Conservation (phyloP, 2,888 invertebrate species). For the Mechanitis mazaeus region DNA sequence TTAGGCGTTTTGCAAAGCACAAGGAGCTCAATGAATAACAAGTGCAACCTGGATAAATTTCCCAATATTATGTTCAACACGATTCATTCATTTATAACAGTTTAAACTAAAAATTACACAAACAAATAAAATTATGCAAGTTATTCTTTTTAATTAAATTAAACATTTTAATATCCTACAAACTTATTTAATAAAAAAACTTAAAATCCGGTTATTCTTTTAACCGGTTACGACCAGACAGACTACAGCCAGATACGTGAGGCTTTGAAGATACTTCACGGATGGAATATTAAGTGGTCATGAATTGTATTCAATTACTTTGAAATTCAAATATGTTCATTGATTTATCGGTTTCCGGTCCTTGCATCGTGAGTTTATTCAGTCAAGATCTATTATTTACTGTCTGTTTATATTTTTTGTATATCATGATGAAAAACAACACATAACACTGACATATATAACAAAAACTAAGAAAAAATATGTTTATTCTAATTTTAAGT, state of each 20-base stretch:
- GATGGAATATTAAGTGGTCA: slow-evolving; percentile 1
- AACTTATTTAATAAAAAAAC: too few relatives aligned
- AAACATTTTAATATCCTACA: too few relatives aligned
- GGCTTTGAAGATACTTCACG: slow-evolving; percentile 1
- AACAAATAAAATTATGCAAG: too few relatives aligned
- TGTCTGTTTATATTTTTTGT: too few relatives aligned
- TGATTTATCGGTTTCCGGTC: slow-evolving; percentile 1
- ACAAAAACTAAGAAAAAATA: background rate
- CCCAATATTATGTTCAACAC: background rate
- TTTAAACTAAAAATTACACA: background rate
- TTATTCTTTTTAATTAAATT: too few relatives aligned
- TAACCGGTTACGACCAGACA: slow-evolving; percentile 4
- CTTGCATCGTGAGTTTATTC: background rate
- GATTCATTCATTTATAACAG: background rate
- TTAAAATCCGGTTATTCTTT: slow-evolving; percentile 1
- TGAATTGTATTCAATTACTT: slow-evolving; percentile 6
- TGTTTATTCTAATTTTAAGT: background rate
- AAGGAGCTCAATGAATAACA: background rate
- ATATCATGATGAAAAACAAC: too few relatives aligned
- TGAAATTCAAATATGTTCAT: slow-evolving; percentile 6
- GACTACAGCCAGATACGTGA: slow-evolving; percentile 3
- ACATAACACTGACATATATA: background rate
- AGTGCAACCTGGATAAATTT: background rate
- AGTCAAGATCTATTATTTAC: background rate
- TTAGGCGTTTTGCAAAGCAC: background rate